Base-by-base conservation (phyloP, 2,888 invertebrate genomes). In the Drosophila kanekoi region DNA sequence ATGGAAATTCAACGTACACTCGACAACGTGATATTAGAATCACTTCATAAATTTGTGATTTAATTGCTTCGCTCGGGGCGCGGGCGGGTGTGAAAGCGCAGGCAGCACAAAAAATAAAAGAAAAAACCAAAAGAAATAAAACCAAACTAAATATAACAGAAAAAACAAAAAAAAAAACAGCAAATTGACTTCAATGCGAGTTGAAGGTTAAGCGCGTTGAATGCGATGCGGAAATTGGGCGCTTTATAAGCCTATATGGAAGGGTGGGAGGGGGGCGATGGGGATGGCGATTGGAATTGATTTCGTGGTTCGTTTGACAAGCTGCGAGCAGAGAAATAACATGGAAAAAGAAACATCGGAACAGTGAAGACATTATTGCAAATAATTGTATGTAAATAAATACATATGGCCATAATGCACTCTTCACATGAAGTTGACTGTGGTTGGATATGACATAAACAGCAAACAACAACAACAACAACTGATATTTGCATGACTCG, bases 171-270 rank as follows among this genome's bases (percentile, higher is more conserved):
- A 49, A 56, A 33, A 67, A 69, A 54, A 44, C 13, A 61, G 38
- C 70, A 82, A 86, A 85, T 77, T 84, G 79, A 76, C 75, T 84
- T 84, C 79, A 87, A 84, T 87, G 81, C 87, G 89, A 85, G 85
- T 89, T 85, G 89, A 85, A 89, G 85, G 85, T 87, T 84, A 85
- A 77, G 71, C 81, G 65, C 72, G 54, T 53, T 60, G 63, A 72
- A 63, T 53, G 57, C 76, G 65, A 81, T 44, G 64, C 79, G 77
- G 86, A 82, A 86, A 86, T 79, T 58, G 65, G 78, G 57, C 48
- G 52, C 45, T 33, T 23, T 37, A 40, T 13, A 18, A 49, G 37
- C 14, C n/a, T 43, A 28, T 28, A 8, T 2, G 53, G 51, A 45
- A 49, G 49, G 35, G 32, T 32, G 40, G 44, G n/a, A n/a, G n/a